Percentiles rank a stretch among this genome's conserved stretches.
phyloP scores from a whole-genome alignment of 2,797 vertebrate species.

The Apogon hyalosoma region DNA sequence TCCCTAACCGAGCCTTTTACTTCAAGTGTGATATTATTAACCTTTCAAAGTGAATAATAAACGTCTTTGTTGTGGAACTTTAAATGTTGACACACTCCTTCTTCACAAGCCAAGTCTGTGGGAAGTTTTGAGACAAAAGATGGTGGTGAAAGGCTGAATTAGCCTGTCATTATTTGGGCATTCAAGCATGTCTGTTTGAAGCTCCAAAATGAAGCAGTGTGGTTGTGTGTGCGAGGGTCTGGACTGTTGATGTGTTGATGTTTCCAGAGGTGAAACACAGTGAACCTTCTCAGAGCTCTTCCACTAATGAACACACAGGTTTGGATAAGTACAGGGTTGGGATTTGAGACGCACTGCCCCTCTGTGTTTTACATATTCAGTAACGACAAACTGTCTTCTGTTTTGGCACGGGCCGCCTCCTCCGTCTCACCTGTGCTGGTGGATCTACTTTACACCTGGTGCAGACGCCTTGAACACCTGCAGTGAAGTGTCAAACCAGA shows the following conservation, averaged over 20 bases:
- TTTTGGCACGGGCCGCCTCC: constrained; percentile 34
- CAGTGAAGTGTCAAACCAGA: constrained; percentile 57
- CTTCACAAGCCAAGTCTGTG: constrained; percentile 52
- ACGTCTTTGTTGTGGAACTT: constrained; percentile 67
- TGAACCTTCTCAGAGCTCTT: constrained; percentile 62
- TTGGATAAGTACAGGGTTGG: constrained; percentile 41
- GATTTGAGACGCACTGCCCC: constrained; percentile 1
- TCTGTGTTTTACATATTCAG: constrained; percentile 51
- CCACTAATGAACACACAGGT: constrained; percentile 41
- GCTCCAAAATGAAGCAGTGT: constrained; percentile 46
- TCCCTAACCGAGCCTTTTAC: constrained; percentile 45
- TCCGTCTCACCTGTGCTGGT: constrained; percentile 63
- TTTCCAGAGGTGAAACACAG: constrained; percentile 72
- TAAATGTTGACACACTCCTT: constrained; percentile 70
- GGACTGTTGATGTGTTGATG: constrained; percentile 70
- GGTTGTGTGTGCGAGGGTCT: constrained; percentile 33
- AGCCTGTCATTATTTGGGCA: constrained; percentile 76
- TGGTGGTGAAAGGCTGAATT: constrained; percentile 78
- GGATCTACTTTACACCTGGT: constrained; percentile 55
- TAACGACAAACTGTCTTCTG: constrained; percentile 36
- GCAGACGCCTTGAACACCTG: constrained; percentile 71
- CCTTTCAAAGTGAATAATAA: constrained; percentile 65
- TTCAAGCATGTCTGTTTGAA: constrained; percentile 61
- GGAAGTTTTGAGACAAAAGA: constrained; percentile 74
- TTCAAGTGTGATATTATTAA: constrained; percentile 65